Evolutionary conservation across 2,888 invertebrate genomes (phyloP).

Genomic region (Campoletis raptor): DNA sequence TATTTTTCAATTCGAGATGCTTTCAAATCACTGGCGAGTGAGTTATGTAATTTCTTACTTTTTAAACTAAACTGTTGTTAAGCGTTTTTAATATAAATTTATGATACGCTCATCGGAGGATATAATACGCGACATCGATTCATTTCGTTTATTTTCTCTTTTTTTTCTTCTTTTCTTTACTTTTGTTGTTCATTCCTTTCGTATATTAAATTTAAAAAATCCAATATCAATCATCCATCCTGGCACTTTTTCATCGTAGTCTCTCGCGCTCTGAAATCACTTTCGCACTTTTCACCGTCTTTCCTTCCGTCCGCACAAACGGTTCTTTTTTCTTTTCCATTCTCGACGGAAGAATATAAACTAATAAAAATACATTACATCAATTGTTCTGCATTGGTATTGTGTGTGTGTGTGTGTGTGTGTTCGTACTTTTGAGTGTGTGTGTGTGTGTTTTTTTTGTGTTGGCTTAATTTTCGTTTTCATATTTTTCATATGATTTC

Average conservation of each 20-base stretch:
- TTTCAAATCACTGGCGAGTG: constrained; percentile 84
- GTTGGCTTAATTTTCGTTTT: constrained; percentile 4
- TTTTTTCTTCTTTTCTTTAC: constrained; percentile 27
- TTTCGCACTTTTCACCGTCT: constrained; percentile 57
- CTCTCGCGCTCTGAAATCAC: constrained; percentile 55
- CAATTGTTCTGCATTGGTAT: constrained; percentile 59
- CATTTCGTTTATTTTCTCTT: constrained; percentile 14
- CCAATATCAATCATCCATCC: constrained; percentile 55
- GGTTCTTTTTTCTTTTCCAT: constrained; percentile 35
- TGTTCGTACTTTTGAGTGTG: constrained; percentile 31
- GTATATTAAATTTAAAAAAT: constrained; percentile 2
- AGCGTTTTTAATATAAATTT: constrained; percentile 64
- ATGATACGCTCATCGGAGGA: constrained; percentile 65
- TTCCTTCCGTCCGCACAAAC: constrained; percentile 47
- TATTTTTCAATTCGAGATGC: constrained; percentile 70
- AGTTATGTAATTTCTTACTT: constrained; percentile 69
- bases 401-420: constrained; percentile 31
- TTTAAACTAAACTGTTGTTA: constrained; percentile 59
- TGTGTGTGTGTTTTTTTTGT: constrained; percentile 5
- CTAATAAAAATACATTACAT: constrained; percentile 76
- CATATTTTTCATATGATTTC: constrained; percentile 12
- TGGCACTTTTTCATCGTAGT: constrained; percentile 53
- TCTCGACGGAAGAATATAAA: constrained; percentile 67
- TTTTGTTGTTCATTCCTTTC: constrained; percentile 7
- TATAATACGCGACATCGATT: constrained; percentile 64